Base-by-base conservation (phyloP, 2,113 vertebrate genomes). In the Prinia subflava region DNA sequence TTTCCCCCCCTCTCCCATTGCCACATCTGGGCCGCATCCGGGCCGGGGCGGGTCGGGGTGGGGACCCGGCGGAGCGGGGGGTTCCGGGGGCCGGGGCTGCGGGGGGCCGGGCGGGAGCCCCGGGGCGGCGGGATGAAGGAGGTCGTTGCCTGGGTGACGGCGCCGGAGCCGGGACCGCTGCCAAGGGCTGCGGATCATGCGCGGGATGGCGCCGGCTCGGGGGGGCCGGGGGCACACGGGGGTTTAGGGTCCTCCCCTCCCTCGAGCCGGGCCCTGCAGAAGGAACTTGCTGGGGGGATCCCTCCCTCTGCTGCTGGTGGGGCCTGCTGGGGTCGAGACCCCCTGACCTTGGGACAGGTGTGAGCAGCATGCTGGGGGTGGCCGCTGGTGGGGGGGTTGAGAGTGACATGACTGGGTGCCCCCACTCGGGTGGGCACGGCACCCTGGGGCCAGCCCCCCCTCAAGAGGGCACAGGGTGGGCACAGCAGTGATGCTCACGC, bases 111-210 rank as follows among this genome's bases (percentile, higher is more conserved):
- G 3, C 19, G 21, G 53, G 50, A 64, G 70, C 73, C 91, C 65
- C 35, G 85, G 90, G 91, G 96, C 89, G 30, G 30, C 20, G 83
- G 89, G 95, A 78, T 93, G 97, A 98, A 98, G 92, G 96, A 98
- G 97, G 97, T 95, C 77, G 88, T 98, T 96, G 91, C 90, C 93
- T 75, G 96, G 96, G 97, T 78, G 97, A 98, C 82, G 53, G 92
- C 93, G 77, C 88, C 94, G 62, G 64, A 60, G 76, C 83, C 44
- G 83, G 82, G 85, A 52, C 44, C 30, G 68, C 90, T 76, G 50
- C 93, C 89, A 71, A 68, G 80, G 76, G 83, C 82, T 89, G 84
- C 67, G 60, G 91, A 95, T 87, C 89, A 78, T 47, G 82, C 42
- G 80, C 88, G 63, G 94, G 90, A 75, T 69, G 46, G 83, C 13